Base-by-base conservation (phyloP, 2,113 vertebrate species). In the Sciurus niger region DNA sequence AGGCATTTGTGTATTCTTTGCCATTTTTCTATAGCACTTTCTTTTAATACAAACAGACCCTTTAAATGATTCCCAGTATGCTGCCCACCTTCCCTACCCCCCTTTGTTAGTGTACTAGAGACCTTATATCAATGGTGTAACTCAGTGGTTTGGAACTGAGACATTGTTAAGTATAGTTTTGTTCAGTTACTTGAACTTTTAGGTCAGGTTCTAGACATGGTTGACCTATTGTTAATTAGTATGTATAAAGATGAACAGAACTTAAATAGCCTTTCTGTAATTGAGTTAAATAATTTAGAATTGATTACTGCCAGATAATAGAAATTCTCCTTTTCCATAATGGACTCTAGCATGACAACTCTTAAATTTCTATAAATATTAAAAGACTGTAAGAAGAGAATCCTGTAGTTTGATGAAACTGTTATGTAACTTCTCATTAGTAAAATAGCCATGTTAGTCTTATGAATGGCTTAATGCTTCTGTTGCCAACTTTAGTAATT, bases 321-420 rank as follows among this genome's bases (percentile, higher is more conserved):
- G 95, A 96, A 93, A 93, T 87, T 85, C 68, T 94, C 84, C 94
- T 55, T 94, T 97, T 95, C 95, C 25, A 91, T 92, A 97, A 88
- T 93, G 73, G 89, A 93, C 91, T 95, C 67, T 74, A 70, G 32
- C 68, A 55, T 85, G 73, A 32, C 67, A 93, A 85, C 72, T 94
- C 70, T 93, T 84, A 80, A 84, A 92, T 95, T 92, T 96, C 89
- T 88, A 87, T 96, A 95, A 96, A 94, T 92, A 92, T 92, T 93
- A 94, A 96, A 96, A 92, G 74, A 79, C 83, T 40, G 1, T 55
- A 90, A 93, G 84, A 96, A 91, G 46, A 17, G 48, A 93, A 79
- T 58, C 79, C n/a, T 92, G 10, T 90, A 79, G 63, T 92, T 94
- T 95, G 76, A 73, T 90, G 70, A 91, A 96, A 86, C 46, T 94